phyloP scores from a whole-genome alignment of 2,113 vertebrate genomes.

The Plectropomus leopardus region DNA sequence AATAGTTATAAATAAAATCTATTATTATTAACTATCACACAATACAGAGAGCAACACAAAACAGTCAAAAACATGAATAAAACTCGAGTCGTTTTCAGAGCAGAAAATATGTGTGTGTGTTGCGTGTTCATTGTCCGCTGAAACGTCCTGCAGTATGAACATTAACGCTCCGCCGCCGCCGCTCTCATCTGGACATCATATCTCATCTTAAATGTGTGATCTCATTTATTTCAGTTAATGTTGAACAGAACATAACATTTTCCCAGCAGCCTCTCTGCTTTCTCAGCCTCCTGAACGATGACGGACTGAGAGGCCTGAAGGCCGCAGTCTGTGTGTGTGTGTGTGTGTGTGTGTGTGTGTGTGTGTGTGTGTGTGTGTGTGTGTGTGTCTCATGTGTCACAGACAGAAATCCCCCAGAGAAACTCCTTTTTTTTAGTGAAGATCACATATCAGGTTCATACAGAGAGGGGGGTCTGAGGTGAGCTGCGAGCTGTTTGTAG shows the following conservation, averaged over 20 bases:
- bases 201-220: conserved; percentile 47
- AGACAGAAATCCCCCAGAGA: conserved; percentile 62
- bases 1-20: no score
- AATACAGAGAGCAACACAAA: no score
- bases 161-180: conserved; percentile 13
- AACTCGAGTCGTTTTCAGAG: not conserved
- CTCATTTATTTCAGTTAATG: conserved; percentile 69
- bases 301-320: conserved; percentile 65
- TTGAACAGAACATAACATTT: conserved; percentile 59
- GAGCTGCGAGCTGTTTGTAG: conserved; percentile 64
- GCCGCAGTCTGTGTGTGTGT: conserved; percentile 28
- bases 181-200: conserved; percentile 48
- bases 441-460: conserved; percentile 75
- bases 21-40: no score
- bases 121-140: no score
- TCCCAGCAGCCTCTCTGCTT: conserved; percentile 55
- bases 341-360: not conserved
- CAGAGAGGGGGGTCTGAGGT: conserved; percentile 29
- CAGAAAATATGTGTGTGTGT: no score
- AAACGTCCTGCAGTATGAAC: conserved; percentile 28
- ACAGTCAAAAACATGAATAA: no score
- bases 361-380: not conserved
- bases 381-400: conserved; percentile 62
- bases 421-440: conserved; percentile 41
- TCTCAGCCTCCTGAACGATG: conserved; percentile 54